A percentile compares a stretch with the other conserved stretches of the same genome.
Conservation (phyloP, 2,797 vertebrate species). For the Lophura swinhoii region DNA sequence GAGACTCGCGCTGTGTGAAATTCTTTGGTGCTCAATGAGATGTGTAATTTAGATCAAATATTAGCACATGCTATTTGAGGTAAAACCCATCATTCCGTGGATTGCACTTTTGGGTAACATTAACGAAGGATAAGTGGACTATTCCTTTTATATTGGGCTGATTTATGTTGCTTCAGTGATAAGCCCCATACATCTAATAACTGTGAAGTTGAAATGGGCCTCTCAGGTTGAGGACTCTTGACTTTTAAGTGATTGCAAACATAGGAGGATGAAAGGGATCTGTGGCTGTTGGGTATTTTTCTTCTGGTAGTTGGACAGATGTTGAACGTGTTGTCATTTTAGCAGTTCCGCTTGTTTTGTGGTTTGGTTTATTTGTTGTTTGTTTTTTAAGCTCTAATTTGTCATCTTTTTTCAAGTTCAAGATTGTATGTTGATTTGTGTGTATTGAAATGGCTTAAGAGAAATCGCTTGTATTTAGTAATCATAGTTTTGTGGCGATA, state of each 20-base stretch:
- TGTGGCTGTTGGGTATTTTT: neutral
- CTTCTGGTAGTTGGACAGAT: neutral
- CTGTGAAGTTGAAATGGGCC: neutral
- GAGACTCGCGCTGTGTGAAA: constrained; percentile 44
- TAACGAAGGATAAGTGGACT: neutral
- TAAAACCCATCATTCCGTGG: constrained; percentile 11
- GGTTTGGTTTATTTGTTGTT: no score
- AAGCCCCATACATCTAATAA: neutral
- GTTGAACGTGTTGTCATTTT: neutral
- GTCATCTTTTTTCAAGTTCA: neutral
- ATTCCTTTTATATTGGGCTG: neutral
- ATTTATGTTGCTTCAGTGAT: neutral
- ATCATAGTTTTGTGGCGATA: neutral
- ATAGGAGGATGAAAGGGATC: neutral
- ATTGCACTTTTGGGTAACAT: neutral
- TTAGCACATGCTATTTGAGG: constrained; percentile 43
- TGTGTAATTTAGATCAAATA: constrained; percentile 63
- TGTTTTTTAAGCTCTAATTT: neutral
- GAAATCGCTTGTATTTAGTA: neutral
- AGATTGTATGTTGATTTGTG: neutral
- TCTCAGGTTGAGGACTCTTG: neutral
- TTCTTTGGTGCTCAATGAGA: constrained; percentile 59
- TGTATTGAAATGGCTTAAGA: neutral
- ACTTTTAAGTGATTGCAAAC: neutral
- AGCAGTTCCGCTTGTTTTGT: neutral